Evolutionary conservation across 1,140 invertebrate genomes (phyloP), one percentile per base, ranked within the genome.

Genomic region (Musca vetustissima): DNA sequence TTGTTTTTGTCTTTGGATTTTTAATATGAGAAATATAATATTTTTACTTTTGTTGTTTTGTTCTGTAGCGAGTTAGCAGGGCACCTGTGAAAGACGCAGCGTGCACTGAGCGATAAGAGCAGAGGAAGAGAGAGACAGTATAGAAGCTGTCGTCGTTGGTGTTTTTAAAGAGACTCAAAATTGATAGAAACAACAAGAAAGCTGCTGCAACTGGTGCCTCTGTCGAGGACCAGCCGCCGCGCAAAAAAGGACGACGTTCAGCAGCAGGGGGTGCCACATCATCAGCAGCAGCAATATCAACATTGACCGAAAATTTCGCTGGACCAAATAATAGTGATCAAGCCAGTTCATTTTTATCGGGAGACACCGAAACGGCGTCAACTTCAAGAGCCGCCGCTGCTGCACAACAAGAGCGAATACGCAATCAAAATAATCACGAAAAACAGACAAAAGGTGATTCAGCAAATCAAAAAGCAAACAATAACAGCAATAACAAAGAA

Each of bases 141-240:
- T 17, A 49, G 43, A 11, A 49, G 22, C 47, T 15, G 57, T 61
- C 64, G 36, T 69, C 64, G 68, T 69, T 69, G 68, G 52, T 71
- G 78, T 80, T 77, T 68, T 48, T 73, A 79, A 75, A 76, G 77
- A 72, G 76, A 81, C 81, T 82, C 81, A 83, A 83, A 83, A 83
- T 83, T 83, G 81, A 83, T 83, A 81, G 77, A 78, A 81, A 80
- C 73, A 82, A 81, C 81, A 82, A 77, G 70, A 80, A 80, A 72
- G 74, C 76, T 76, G 80, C 81, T 80, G 81, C 81, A 75, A 81
- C 81, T 80, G 78, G 81, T 81, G 75, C 81, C 81, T 83, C 80
- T 71, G 73, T 79, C 71, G 81, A 80, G 81, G 81, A 81, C 81
- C 80, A 82, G 79, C 81, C 81, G 78, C 81, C 81, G 80, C 81